Conservation (phyloP, 2,797 vertebrate genomes). For the Betta splendens region DNA sequence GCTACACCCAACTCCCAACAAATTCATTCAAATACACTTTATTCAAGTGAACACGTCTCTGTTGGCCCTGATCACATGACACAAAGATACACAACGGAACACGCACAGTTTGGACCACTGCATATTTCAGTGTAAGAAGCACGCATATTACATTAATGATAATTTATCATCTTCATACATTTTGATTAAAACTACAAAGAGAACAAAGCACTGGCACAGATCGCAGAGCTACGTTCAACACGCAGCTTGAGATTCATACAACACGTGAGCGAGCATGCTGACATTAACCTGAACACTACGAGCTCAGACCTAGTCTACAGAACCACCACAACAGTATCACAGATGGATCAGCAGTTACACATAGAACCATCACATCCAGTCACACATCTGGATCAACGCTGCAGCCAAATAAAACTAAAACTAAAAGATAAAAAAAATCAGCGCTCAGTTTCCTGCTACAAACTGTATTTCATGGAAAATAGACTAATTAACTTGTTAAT, state of each 20-base stretch:
- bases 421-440: too few relatives aligned
- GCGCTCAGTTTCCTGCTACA: too few relatives aligned
- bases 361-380: neutral
- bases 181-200: constrained; percentile 28
- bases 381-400: constrained; percentile 3
- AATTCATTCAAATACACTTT: constrained; percentile 54
- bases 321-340: constrained; percentile 31
- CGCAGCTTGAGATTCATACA: constrained; percentile 9
- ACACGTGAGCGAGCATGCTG: constrained; percentile 30
- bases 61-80: constrained; percentile 46
- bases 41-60: constrained; percentile 46
- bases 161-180: constrained; percentile 35
- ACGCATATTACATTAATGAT: constrained; percentile 32
- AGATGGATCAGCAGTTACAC: constrained; percentile 20
- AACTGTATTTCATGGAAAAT: too few relatives aligned
- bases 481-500: too few relatives aligned
- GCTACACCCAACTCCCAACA: too few relatives aligned
- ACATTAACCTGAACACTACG: constrained; percentile 27
- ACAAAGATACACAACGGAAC: constrained; percentile 42
- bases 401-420: too few relatives aligned
- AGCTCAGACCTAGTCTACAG: constrained; percentile 29
- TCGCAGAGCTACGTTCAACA: constrained; percentile 34
- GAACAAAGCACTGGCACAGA: constrained; percentile 31
- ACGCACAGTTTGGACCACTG: constrained; percentile 40
- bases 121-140: constrained; percentile 44